These are phyloP conservation scores for Plutomurus gul DNA, from an alignment of 1,140 invertebrate species.

Conservation along the genomic window DNA sequence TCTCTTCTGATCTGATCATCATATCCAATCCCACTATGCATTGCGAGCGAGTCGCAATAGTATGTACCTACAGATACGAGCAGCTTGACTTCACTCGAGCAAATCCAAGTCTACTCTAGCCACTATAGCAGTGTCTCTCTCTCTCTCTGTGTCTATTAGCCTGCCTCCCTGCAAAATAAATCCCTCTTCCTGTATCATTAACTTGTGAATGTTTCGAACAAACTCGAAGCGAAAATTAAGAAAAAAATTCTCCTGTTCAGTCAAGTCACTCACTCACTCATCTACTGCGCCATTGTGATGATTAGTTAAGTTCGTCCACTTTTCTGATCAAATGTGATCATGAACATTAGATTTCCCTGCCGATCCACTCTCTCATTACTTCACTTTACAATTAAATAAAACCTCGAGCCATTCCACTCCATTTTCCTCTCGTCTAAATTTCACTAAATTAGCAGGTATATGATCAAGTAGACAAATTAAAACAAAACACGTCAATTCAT, in stretches of 20 bases:
- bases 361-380: conserved; percentile 38
- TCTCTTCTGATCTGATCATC: not conserved
- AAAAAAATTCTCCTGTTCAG: conserved; percentile 35
- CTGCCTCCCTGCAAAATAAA: conserved; percentile 41
- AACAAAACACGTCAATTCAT: conserved; percentile 11
- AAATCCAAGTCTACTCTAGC: not conserved
- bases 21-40: not conserved
- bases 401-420: conserved; percentile 36
- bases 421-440: conserved; percentile 22
- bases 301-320: conserved; percentile 16
- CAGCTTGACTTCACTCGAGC: not conserved
- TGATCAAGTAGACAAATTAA: conserved; percentile 26
- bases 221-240: conserved; percentile 34
- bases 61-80: not conserved
- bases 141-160: not conserved
- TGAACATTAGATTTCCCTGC: conserved; percentile 22
- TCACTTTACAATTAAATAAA: conserved; percentile 41
- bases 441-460: conserved; percentile 33
- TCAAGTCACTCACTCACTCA: conserved; percentile 1
- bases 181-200: conserved; percentile 50
- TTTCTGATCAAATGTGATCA: conserved; percentile 16
- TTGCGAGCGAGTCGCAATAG: not conserved
- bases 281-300: conserved; percentile 34
- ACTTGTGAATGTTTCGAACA: conserved; percentile 44
- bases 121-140: not conserved